Evolutionary conservation across 2,888 invertebrate genomes (phyloP).

Genomic region (Aquatica leii): DNA sequence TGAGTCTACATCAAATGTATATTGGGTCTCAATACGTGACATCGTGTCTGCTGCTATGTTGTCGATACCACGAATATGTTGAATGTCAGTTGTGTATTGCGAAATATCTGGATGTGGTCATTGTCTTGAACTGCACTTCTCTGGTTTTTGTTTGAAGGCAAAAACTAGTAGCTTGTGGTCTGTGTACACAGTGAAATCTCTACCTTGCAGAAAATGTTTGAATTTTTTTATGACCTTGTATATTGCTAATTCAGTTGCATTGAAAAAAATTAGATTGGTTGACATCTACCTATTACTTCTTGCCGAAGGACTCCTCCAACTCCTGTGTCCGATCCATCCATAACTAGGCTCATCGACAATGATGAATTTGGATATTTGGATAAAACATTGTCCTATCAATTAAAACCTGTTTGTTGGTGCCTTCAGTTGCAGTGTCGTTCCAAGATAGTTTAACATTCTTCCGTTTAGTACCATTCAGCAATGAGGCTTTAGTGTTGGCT

Average conservation of each 20-base stretch:
- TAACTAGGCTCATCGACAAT: conserved; percentile 44
- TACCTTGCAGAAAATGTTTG: conserved; percentile 14
- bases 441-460: too few relatives aligned
- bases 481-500: conserved; percentile 50
- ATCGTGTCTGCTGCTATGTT: conserved; percentile 13
- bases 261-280: conserved; percentile 56
- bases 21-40: not conserved
- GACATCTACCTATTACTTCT: conserved; percentile 43
- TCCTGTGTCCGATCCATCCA: conserved; percentile 55
- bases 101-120: conserved; percentile 22
- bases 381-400: conserved; percentile 31
- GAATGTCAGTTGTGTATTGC: conserved; percentile 29
- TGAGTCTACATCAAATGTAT: not conserved
- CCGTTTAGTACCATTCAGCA: conserved; percentile 49
- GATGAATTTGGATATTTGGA: conserved; percentile 37
- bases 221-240: conserved; percentile 42
- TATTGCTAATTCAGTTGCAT: conserved; percentile 45
- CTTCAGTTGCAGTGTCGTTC: conserved; percentile 40
- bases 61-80: conserved; percentile 17
- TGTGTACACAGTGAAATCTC: conserved; percentile 11
- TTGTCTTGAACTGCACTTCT: conserved; percentile 39
- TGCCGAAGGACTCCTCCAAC: conserved; percentile 57
- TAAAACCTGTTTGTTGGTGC: conserved; percentile 19
- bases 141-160: conserved; percentile 49
- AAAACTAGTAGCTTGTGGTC: conserved; percentile 40